These are phyloP conservation scores for Antrozous pallidus DNA, from an alignment of 2,797 vertebrate genomes.

Conservation along the genomic window DNA sequence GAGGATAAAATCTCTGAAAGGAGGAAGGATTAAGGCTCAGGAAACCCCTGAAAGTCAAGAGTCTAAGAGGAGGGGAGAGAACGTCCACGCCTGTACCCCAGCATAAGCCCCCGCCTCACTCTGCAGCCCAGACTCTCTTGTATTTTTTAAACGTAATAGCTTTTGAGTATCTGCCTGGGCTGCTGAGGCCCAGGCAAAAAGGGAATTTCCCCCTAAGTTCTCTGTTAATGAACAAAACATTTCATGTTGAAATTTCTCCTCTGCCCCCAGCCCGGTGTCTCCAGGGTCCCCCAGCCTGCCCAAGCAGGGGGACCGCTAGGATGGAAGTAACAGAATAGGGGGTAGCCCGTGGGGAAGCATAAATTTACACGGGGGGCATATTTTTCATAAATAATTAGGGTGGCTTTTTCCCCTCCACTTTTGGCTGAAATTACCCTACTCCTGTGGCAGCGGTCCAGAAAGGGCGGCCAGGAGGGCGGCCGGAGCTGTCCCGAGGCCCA, in stretches of 20 bases:
- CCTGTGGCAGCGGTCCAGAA: slow-evolving; percentile 74
- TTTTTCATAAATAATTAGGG: slow-evolving; percentile 64
- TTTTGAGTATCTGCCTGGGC: slow-evolving; percentile 57
- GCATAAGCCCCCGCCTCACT: not conserved
- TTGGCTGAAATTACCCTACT: slow-evolving; percentile 75
- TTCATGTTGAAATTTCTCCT: slow-evolving; percentile 74
- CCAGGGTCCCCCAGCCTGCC: not conserved
- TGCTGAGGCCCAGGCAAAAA: slow-evolving; percentile 64
- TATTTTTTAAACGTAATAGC: slow-evolving; percentile 51
- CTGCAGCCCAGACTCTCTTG: slow-evolving; percentile 20
- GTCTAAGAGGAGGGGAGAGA: not conserved
- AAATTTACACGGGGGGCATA: slow-evolving; percentile 45
- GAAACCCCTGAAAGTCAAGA: slow-evolving; percentile 40
- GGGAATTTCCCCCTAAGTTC: slow-evolving; percentile 73
- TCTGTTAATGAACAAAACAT: slow-evolving; percentile 78
- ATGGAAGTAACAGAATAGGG: not conserved
- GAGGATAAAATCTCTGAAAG: slow-evolving; percentile 25
- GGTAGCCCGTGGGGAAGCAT: not conserved
- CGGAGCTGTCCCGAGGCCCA: slow-evolving; percentile 71
- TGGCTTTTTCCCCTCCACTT: slow-evolving; percentile 2
- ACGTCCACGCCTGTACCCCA: not conserved
- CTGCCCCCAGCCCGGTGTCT: slow-evolving; percentile 60
- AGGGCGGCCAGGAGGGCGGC: slow-evolving; percentile 64
- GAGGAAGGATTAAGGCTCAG: slow-evolving; percentile 5
- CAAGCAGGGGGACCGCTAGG: not conserved